Evolutionary conservation across 2,888 invertebrate species (phyloP).

Genomic region (Meiosimyza platycephala): DNA sequence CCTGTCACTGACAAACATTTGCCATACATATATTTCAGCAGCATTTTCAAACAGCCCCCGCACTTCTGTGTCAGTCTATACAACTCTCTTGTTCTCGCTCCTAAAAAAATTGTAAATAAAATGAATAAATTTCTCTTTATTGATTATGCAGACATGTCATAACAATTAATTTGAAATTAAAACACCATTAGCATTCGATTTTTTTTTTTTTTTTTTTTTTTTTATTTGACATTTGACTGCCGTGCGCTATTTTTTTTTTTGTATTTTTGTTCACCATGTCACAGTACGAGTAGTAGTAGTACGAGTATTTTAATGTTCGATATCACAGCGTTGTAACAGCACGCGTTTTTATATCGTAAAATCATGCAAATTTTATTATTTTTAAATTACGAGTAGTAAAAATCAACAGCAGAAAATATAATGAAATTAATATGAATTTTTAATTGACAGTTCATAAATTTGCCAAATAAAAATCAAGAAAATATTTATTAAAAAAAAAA

Average conservation of each 20-base stretch:
- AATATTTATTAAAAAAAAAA: neutral
- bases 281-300: neutral
- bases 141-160: conserved; percentile 33
- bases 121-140: conserved; percentile 4
- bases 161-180: conserved; percentile 47
- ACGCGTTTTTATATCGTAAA: neutral
- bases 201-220: neutral
- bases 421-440: neutral
- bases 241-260: conserved; percentile 4
- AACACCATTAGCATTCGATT: conserved; percentile 46
- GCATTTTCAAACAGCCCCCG: no score
- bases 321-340: neutral
- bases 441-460: conserved; percentile 33
- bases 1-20: no score
- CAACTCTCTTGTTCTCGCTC: no score
- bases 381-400: conserved; percentile 7
- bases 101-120: no score
- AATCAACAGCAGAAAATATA: no score
- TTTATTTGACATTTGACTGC: conserved; percentile 20
- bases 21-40: no score
- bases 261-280: neutral
- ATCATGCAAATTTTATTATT: conserved; percentile 13
- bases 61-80: no score
- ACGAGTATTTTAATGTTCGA: neutral
- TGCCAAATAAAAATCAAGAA: neutral